Evolutionary conservation across 1,140 invertebrate species (phyloP).

Genomic region (Branchinecta lynchi): DNA sequence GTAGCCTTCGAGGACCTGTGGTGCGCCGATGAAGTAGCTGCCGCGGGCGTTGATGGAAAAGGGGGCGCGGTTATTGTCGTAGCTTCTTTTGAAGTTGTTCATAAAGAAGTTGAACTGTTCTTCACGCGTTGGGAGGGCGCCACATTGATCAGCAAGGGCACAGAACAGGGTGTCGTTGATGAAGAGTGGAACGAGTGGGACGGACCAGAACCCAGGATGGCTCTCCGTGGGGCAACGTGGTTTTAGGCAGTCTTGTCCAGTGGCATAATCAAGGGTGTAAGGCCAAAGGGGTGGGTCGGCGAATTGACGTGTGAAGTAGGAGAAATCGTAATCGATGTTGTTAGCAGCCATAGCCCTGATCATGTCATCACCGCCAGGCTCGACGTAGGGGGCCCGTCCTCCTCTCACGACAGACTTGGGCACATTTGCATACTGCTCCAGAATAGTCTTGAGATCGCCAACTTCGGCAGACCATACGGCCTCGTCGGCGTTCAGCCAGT

Average conservation of each 20-base stretch:
- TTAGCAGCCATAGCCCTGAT: not conserved
- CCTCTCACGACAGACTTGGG: slow-evolving; percentile 13
- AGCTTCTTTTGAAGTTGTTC: too few species aligned
- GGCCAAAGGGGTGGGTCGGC: slow-evolving; percentile 15
- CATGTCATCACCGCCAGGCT: slow-evolving; percentile 12
- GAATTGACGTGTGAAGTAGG: not conserved
- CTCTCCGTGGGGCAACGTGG: slow-evolving; percentile 44
- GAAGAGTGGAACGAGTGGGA: slow-evolving; percentile 29
- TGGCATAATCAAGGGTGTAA: slow-evolving; percentile 13
- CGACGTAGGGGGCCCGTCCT: slow-evolving; percentile 11
- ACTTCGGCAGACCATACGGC: slow-evolving; percentile 9
- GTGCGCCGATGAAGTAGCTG: too few species aligned
- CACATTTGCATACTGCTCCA: slow-evolving; percentile 10
- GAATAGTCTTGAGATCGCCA: not conserved
- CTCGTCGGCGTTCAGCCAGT: slow-evolving; percentile 11
- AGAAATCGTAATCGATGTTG: slow-evolving; percentile 13
- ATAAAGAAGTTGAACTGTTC: too few species aligned
- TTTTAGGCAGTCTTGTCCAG: slow-evolving; percentile 40
- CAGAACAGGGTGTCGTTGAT: too few species aligned
- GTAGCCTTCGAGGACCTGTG: too few species aligned
- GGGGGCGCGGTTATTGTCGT: too few species aligned
- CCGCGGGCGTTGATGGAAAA: too few species aligned
- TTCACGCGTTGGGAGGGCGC: too few species aligned
- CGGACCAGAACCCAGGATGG: slow-evolving; percentile 43
- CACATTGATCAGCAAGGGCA: too few species aligned